A percentile compares a stretch with the other conserved stretches of the same genome.
phyloP scores from a whole-genome alignment of 1,140 invertebrate genomes.

The Calephelis nemesis region DNA sequence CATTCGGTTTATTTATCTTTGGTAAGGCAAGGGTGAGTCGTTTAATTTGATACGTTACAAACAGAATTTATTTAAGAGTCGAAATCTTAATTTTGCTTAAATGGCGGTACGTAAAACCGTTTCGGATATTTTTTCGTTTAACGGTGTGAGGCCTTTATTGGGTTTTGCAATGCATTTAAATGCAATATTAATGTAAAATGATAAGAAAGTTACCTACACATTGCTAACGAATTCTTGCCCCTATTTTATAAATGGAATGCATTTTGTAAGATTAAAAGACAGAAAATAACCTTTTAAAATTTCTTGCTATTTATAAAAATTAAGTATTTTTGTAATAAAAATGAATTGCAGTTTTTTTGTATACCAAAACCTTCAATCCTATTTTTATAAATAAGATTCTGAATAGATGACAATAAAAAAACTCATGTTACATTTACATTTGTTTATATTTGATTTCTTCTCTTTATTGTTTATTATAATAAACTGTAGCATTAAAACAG shows the following conservation, averaged over 20 bases:
- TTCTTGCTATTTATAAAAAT: no score
- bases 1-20: constrained; percentile 30
- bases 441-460: no score
- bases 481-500: no score
- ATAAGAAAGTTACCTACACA: neutral
- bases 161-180: constrained; percentile 62
- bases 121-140: constrained; percentile 51
- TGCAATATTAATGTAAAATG: constrained; percentile 42
- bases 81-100: constrained; percentile 55
- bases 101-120: constrained; percentile 58
- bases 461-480: no score
- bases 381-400: no score
- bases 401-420: no score
- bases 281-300: no score
- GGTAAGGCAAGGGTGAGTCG: constrained; percentile 4
- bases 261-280: neutral
- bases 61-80: constrained; percentile 57
- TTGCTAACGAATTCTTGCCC: neutral
- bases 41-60: constrained; percentile 61
- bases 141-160: constrained; percentile 55
- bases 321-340: no score
- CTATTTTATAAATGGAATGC: neutral
- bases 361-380: no score
- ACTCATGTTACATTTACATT: no score
- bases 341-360: no score